Evolutionary conservation across 2,113 vertebrate species (phyloP).

Genomic region (Daboia siamensis): DNA sequence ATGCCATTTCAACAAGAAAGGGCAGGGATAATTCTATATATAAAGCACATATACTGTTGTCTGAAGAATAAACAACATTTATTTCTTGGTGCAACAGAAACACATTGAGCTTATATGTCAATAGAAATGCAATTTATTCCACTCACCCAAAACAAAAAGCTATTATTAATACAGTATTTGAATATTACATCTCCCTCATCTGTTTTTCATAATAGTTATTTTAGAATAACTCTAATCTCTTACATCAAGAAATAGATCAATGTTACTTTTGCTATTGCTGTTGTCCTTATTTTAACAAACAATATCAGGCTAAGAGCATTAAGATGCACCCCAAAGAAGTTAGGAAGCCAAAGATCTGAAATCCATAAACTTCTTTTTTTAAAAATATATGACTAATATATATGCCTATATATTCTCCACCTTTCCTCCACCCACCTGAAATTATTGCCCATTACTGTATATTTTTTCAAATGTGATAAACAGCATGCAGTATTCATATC

Average conservation of each 20-base stretch:
- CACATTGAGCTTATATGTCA: neutral
- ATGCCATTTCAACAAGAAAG: neutral
- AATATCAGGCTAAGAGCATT: neutral
- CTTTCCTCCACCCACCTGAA: neutral
- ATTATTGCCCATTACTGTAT: neutral
- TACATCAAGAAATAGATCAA: neutral
- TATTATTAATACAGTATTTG: neutral
- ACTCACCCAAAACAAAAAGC: neutral
- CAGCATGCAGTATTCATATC: conserved; percentile 21
- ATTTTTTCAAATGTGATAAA: conserved; percentile 41
- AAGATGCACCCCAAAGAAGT: neutral
- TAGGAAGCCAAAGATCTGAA: neutral
- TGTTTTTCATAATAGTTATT: neutral
- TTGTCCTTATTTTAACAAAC: neutral
- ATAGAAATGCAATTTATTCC: neutral
- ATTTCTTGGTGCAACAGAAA: neutral
- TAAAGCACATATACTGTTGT: neutral
- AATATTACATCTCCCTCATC: neutral
- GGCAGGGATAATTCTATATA: neutral
- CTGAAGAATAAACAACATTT: neutral
- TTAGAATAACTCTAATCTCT: neutral
- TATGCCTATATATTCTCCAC: too few relatives aligned
- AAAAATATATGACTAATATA: neutral
- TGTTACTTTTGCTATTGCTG: neutral
- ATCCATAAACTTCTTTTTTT: neutral